Conservation (phyloP, 2,113 vertebrate genomes). For the Propithecus coquereli region DNA sequence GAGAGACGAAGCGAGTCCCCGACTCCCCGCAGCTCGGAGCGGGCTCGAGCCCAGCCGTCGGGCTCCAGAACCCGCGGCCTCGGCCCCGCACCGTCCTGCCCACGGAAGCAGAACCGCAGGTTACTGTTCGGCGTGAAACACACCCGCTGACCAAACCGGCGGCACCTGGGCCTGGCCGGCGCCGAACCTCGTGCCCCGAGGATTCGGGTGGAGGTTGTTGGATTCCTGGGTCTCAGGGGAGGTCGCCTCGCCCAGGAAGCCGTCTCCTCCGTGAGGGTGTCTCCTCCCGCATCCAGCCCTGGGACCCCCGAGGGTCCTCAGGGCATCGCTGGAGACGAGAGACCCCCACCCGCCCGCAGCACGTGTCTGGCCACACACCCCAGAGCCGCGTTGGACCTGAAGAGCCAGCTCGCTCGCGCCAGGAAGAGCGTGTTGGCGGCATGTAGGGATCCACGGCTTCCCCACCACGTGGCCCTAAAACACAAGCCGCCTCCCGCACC, state of each 20-base stretch:
- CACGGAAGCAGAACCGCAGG: too few species aligned
- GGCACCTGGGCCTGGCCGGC: not conserved
- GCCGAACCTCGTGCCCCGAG: not conserved
- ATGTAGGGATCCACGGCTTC: too few species aligned
- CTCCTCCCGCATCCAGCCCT: not conserved
- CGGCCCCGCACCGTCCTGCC: not conserved
- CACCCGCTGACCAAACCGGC: rapidly evolving
- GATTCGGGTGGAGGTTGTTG: not conserved
- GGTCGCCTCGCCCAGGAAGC: too few species aligned
- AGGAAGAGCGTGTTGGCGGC: too few species aligned
- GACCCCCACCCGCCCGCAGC: too few species aligned
- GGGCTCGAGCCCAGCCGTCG: not conserved
- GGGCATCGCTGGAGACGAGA: not conserved
- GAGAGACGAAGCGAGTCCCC: not conserved
- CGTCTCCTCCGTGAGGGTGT: rapidly evolving
- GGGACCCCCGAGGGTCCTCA: not conserved
- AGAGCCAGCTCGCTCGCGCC: rapidly evolving
- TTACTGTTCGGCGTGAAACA: too few species aligned
- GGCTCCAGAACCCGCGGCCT: not conserved
- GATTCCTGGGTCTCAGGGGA: not conserved
- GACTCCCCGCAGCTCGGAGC: not conserved
- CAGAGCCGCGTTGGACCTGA: not conserved
- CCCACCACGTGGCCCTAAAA: too few species aligned
- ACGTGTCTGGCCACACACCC: not conserved
- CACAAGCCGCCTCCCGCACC: too few species aligned